Percentiles rank a stretch among this genome's conserved stretches.
Conservation (phyloP, 2,888 invertebrate species). For the Rhagophthalmus giganteus region DNA sequence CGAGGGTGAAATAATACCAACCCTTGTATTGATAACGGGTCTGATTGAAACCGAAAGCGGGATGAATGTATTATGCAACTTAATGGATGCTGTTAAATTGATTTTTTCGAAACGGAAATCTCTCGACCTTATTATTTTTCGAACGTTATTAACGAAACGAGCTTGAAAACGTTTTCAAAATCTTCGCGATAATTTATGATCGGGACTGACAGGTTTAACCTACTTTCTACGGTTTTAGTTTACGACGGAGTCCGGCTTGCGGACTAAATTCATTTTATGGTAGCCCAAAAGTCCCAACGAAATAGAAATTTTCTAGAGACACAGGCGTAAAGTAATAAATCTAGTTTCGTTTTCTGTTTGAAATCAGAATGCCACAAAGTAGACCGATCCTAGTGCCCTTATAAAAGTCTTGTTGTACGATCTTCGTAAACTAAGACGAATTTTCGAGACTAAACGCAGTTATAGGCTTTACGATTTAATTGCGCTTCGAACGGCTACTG, state of each 20-base stretch:
- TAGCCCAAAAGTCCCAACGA: slow-evolving; percentile 33
- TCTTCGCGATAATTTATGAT: slow-evolving; percentile 21
- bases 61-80: slow-evolving; percentile 27
- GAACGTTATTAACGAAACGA: slow-evolving; percentile 2
- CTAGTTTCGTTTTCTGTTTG: slow-evolving; percentile 39
- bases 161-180: slow-evolving; percentile 1
- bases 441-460: slow-evolving; percentile 34
- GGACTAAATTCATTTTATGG: slow-evolving; percentile 29
- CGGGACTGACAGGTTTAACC: slow-evolving; percentile 26
- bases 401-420: slow-evolving; percentile 32
- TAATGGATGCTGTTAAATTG: slow-evolving; percentile 20
- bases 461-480: slow-evolving; percentile 41
- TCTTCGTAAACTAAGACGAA: slow-evolving; percentile 9
- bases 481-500: slow-evolving; percentile 38
- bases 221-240: slow-evolving; percentile 25
- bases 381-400: slow-evolving; percentile 31
- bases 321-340: slow-evolving; percentile 37
- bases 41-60: slow-evolving; percentile 31
- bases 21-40: slow-evolving; percentile 31
- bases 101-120: slow-evolving; percentile 7
- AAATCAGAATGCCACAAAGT: slow-evolving; percentile 35
- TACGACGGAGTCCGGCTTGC: slow-evolving; percentile 14
- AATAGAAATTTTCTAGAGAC: slow-evolving; percentile 33
- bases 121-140: background rate
- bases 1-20: slow-evolving; percentile 28